Evolutionary conservation across 1,140 invertebrate genomes (phyloP).

Genomic region (Drosophila paulistorum): DNA sequence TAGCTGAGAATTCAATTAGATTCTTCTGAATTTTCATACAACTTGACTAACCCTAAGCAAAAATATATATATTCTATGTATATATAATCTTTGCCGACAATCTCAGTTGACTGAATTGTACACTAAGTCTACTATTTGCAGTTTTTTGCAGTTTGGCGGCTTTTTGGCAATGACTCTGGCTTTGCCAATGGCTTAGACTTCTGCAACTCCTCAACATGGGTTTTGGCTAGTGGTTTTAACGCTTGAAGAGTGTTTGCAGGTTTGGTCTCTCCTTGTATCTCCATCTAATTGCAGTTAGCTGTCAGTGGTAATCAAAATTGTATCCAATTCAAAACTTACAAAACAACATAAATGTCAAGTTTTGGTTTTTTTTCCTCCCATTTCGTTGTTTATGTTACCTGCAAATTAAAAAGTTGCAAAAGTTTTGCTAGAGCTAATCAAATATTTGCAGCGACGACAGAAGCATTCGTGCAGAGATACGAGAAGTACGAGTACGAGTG

Average conservation of each 20-base stretch:
- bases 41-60: background rate
- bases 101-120: slow-evolving; percentile 46
- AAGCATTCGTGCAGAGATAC: slow-evolving; percentile 31
- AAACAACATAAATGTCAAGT: slow-evolving; percentile 41
- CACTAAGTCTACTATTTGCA: slow-evolving; percentile 14
- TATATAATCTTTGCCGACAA: slow-evolving; percentile 21
- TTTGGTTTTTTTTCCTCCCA: background rate
- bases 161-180: slow-evolving; percentile 1
- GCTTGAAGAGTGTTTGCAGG: slow-evolving; percentile 48
- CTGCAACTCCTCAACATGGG: slow-evolving; percentile 21
- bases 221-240: slow-evolving; percentile 62
- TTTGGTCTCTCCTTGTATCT: background rate
- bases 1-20: too few relatives aligned
- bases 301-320: slow-evolving; percentile 12
- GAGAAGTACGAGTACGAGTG: background rate
- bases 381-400: slow-evolving; percentile 26
- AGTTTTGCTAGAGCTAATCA: slow-evolving; percentile 71
- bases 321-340: slow-evolving; percentile 45
- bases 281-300: slow-evolving; percentile 11
- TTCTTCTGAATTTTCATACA: too few relatives aligned
- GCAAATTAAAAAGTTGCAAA: slow-evolving; percentile 63
- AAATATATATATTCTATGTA: background rate
- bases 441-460: slow-evolving; percentile 65
- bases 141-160: slow-evolving; percentile 5
- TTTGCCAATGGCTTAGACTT: slow-evolving; percentile 14